A percentile compares a stretch with the other conserved stretches of the same genome.
Conservation (phyloP, 2,888 invertebrate genomes). For the Cerastis rubricosa region DNA sequence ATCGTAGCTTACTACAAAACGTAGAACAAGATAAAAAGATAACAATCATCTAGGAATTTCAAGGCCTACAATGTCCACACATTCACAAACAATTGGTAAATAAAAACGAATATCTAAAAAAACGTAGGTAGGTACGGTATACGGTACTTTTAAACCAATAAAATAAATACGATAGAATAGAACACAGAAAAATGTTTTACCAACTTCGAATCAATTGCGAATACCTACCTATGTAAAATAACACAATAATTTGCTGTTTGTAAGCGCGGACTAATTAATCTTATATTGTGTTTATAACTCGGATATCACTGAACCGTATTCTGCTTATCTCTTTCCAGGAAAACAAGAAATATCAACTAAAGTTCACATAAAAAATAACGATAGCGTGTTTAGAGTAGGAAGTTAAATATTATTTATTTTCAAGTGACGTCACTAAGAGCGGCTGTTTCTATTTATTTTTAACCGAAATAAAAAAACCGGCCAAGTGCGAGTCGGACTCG, state of each 20-base stretch:
- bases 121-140: too few relatives aligned
- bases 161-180: background rate
- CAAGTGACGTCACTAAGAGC: background rate
- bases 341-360: slow-evolving; percentile 24
- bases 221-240: background rate
- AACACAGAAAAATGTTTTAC: background rate
- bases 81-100: too few relatives aligned
- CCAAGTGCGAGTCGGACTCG: too few relatives aligned
- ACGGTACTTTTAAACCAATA: background rate
- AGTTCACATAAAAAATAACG: slow-evolving; percentile 2
- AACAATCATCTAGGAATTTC: too few relatives aligned
- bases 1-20: too few relatives aligned
- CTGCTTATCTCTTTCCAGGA: slow-evolving; percentile 27
- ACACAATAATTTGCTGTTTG: background rate
- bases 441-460: background rate
- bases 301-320: background rate
- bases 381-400: slow-evolving; percentile 3
- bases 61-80: too few relatives aligned
- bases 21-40: too few relatives aligned
- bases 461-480: too few relatives aligned
- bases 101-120: too few relatives aligned
- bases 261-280: background rate
- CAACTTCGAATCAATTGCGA: background rate
- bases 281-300: background rate
- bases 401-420: background rate